Evolutionary conservation across 2,888 invertebrate genomes (phyloP).

Genomic region (Tethea ocularis): DNA sequence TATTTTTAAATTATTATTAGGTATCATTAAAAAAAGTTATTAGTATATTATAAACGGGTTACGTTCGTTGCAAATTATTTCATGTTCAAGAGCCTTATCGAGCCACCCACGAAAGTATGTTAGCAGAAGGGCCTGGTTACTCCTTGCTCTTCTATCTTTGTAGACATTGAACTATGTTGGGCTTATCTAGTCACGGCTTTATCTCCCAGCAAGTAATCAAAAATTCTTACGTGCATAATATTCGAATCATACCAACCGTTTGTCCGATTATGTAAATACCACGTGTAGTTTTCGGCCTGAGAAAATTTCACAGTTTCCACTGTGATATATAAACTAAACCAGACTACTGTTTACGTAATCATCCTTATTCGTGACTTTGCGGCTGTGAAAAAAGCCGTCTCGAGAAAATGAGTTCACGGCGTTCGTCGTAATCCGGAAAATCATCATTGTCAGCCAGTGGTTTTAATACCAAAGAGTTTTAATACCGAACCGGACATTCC

Average conservation of each 20-base stretch:
- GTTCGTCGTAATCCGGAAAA: constrained; percentile 46
- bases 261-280: not conserved
- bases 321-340: not conserved
- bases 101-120: not conserved
- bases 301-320: not conserved
- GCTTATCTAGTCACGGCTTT: not conserved
- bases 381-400: constrained; percentile 2
- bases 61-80: not conserved
- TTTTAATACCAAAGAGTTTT: constrained; percentile 45
- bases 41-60: too few species aligned
- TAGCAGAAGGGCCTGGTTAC: not conserved
- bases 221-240: too few species aligned
- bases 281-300: too few species aligned
- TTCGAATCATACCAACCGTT: not conserved
- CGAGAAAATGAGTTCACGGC: not conserved
- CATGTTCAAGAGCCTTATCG: not conserved
- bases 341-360: not conserved
- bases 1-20: too few species aligned
- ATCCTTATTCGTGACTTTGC: not conserved
- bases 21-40: too few species aligned
- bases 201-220: not conserved
- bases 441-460: constrained; percentile 42
- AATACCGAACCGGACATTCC: constrained; percentile 69
- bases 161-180: not conserved
- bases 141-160: not conserved